Percentiles rank a stretch among this genome's conserved stretches.
These are phyloP conservation scores for Gobio occitaniae DNA, from an alignment of 2,797 vertebrate genomes.

Conservation along the genomic window DNA sequence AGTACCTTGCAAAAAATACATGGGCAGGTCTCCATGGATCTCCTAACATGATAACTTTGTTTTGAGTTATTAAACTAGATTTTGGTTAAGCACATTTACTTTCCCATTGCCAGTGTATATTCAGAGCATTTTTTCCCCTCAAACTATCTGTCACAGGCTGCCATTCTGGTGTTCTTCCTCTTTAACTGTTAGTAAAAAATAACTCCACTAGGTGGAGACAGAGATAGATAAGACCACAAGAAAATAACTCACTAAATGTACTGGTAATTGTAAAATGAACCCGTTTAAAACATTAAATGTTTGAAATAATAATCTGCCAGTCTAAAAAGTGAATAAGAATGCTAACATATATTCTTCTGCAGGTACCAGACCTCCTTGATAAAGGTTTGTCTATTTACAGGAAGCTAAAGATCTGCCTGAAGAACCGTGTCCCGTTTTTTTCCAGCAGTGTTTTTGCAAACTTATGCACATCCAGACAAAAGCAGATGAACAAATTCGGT, in stretches of 20 bases:
- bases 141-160: background rate
- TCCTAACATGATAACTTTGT: background rate
- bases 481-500: background rate
- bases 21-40: background rate
- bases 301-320: background rate
- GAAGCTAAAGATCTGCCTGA: conserved; percentile 69
- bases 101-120: background rate
- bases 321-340: no score
- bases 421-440: conserved; percentile 69
- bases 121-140: background rate
- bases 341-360: background rate
- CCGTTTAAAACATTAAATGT: background rate
- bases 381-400: background rate
- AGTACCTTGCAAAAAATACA: background rate
- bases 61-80: background rate
- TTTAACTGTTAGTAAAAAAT: conserved; percentile 67
- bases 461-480: conserved; percentile 65
- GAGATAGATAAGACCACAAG: conserved; percentile 37
- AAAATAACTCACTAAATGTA: background rate
- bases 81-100: background rate
- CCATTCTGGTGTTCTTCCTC: background rate
- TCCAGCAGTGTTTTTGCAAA: conserved; percentile 62
- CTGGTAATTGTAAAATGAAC: background rate
- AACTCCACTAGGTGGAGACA: background rate
- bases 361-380: background rate